Evolutionary conservation across 92 coral and sea anemone species (phyloP).

Genomic region (Epizoanthus rinbou): DNA sequence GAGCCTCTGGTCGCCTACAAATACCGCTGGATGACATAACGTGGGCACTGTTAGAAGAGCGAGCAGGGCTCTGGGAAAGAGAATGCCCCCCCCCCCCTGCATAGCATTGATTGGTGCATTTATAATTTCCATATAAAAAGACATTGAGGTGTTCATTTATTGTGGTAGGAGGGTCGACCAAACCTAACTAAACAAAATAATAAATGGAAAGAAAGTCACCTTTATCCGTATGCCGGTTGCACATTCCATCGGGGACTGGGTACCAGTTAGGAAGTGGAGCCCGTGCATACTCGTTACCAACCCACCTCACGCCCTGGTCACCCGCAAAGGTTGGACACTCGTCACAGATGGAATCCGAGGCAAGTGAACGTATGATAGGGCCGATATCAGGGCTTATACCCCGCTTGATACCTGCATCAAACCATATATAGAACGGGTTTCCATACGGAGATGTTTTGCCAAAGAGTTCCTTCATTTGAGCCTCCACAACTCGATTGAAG

Average conservation of each 20-base stretch:
- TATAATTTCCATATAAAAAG: too few species aligned
- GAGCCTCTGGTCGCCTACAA: too few species aligned
- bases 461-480: slow-evolving; percentile 68
- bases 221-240: slow-evolving; percentile 48
- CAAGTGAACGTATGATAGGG: slow-evolving; percentile 67
- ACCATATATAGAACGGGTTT: slow-evolving; percentile 83
- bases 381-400: slow-evolving; percentile 79
- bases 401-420: slow-evolving; percentile 81
- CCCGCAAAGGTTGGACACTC: slow-evolving; percentile 82
- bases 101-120: too few species aligned
- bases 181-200: too few species aligned
- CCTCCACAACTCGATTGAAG: slow-evolving; percentile 55
- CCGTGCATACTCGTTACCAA: slow-evolving; percentile 80
- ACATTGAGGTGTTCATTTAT: too few species aligned
- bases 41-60: too few species aligned
- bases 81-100: too few species aligned
- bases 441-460: slow-evolving; percentile 51
- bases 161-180: too few species aligned
- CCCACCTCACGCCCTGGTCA: slow-evolving; percentile 81
- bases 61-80: too few species aligned
- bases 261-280: slow-evolving; percentile 92
- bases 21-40: too few species aligned
- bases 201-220: neutral
- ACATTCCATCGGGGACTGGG: slow-evolving; percentile 68
- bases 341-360: slow-evolving; percentile 70